Evolutionary conservation across 2,888 invertebrate species (phyloP).

Genomic region (Apeira syringaria): DNA sequence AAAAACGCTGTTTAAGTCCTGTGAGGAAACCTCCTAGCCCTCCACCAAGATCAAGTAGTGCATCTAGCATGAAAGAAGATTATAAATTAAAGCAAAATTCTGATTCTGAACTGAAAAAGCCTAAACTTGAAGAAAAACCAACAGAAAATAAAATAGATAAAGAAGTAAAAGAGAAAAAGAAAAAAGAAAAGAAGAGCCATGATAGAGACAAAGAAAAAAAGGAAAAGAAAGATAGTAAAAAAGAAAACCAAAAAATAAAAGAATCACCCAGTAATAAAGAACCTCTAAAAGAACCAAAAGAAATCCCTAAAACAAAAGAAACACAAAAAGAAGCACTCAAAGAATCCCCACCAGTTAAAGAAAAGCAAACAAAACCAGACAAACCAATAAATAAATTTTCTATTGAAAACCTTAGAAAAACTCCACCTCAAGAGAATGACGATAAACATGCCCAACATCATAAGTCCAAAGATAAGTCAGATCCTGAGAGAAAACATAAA

Average conservation of each 20-base stretch:
- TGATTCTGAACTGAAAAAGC: slow-evolving; percentile 63
- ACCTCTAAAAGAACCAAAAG: slow-evolving; percentile 57
- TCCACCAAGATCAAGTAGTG: slow-evolving; percentile 64
- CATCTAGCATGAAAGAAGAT: slow-evolving; percentile 72
- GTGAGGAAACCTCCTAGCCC: slow-evolving; percentile 61
- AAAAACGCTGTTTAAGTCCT: slow-evolving; percentile 68
- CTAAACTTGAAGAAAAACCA: slow-evolving; percentile 74
- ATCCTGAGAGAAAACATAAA: slow-evolving; percentile 82
- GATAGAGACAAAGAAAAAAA: slow-evolving; percentile 85
- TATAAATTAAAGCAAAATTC: slow-evolving; percentile 62
- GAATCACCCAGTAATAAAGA: slow-evolving; percentile 66
- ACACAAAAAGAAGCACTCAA: slow-evolving; percentile 56
- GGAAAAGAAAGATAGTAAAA: slow-evolving; percentile 82
- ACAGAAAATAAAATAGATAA: slow-evolving; percentile 81
- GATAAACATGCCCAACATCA: slow-evolving; percentile 61
- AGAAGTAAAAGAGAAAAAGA: slow-evolving; percentile 80
- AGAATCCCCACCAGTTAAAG: slow-evolving; percentile 60
- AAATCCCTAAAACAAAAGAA: slow-evolving; percentile 68
- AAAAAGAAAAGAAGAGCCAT: slow-evolving; percentile 86
- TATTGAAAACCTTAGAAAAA: slow-evolving; percentile 75
- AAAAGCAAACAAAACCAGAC: slow-evolving; percentile 64
- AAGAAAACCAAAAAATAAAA: slow-evolving; percentile 78
- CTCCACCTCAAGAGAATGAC: slow-evolving; percentile 65
- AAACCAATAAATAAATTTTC: slow-evolving; percentile 74
- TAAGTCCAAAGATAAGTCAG: slow-evolving; percentile 78